A percentile compares a stretch with the other conserved stretches of the same genome.
phyloP scores from a whole-genome alignment of 1,140 invertebrate genomes.

The Euglossa dilemma region DNA sequence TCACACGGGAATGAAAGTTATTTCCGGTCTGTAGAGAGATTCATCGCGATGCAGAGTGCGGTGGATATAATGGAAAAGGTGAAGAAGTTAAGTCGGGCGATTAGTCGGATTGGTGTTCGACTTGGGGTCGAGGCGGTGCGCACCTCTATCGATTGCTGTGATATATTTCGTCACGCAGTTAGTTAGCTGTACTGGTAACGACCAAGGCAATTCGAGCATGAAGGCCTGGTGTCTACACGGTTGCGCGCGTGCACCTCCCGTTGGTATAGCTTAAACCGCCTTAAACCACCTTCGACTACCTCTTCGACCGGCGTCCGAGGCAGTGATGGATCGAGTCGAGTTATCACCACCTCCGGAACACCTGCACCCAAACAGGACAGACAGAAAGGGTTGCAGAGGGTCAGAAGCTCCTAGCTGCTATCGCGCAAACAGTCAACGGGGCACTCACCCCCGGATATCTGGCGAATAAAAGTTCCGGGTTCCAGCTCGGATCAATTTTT shows the following conservation, averaged over 20 bases:
- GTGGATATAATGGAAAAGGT: no score
- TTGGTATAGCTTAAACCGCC: conserved; percentile 67
- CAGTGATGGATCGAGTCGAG: conserved; percentile 82
- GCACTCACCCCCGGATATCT: conserved; percentile 75
- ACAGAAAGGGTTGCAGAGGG: conserved; percentile 53
- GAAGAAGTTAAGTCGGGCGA: background rate
- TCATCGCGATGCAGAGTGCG: no score
- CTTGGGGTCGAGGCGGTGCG: conserved; percentile 52
- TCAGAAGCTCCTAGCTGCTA: conserved; percentile 65
- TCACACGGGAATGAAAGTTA: no score
- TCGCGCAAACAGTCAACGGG: conserved; percentile 75
- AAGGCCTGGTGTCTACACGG: conserved; percentile 64
- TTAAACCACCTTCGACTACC: conserved; percentile 73
- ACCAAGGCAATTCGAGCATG: conserved; percentile 41
- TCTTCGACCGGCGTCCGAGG: conserved; percentile 72
- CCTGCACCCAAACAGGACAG: conserved; percentile 67
- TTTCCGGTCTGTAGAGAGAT: no score
- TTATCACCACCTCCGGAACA: conserved; percentile 81
- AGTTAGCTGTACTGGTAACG: conserved; percentile 43
- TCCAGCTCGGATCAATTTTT: conserved; percentile 17
- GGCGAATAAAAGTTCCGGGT: conserved; percentile 72
- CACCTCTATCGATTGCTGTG: conserved; percentile 61
- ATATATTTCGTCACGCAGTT: conserved; percentile 53
- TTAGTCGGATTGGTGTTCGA: conserved; percentile 54
- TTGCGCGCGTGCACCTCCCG: conserved; percentile 70